Base-by-base conservation (phyloP, 1,140 invertebrate genomes). In the Trachymyrmex cornetzi region DNA sequence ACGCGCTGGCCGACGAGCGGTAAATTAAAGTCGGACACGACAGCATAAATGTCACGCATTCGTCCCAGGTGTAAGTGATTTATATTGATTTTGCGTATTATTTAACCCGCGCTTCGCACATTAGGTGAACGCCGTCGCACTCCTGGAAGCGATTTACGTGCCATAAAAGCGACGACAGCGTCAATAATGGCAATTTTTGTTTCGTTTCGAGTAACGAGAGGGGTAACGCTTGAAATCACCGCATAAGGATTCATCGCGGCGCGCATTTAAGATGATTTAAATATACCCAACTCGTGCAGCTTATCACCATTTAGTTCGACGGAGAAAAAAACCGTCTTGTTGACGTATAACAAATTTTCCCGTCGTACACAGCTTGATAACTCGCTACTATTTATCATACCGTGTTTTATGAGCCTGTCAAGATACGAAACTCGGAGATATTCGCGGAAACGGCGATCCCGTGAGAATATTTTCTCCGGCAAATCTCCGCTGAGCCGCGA, bases 1-100 rank as follows among this genome's bases (percentile, higher is more conserved):
- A 75, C 55, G 24, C 77, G 77, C 22, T 53, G 77, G 44, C 30
- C 57, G 77, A 86, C 85, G 59, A 24, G 85, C 64, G 30, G 66
- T 86, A 86, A 86, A 86, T 82, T 86, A 67, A 86, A 71, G 55
- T 12, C 55, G 24, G 34, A 63, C 77, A 38, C 53, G 77, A 71
- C 77, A 72, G 44, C 64, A 27, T 81, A 64, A 80, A 53, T 38
- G 82, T 64, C 74, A 67, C 59, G 38, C 57, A 50, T 55, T 79
- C 82, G 74, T 59, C 30, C 44, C 22, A 38, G 38, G 24, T 44
- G 64, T 55, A 63, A 63, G 38, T 82, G 50, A 71, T 86, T 82
- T 86, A 86, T 82, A 71, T 81, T 61, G 66, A 64, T 86, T 86
- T 55, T 74, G 55, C 77, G 27, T 74, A 75, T 84, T 75, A 75